Evolutionary conservation across 1,140 invertebrate genomes (phyloP), one percentile per base, ranked within the genome.

Genomic region (Lepidurus couesii): DNA sequence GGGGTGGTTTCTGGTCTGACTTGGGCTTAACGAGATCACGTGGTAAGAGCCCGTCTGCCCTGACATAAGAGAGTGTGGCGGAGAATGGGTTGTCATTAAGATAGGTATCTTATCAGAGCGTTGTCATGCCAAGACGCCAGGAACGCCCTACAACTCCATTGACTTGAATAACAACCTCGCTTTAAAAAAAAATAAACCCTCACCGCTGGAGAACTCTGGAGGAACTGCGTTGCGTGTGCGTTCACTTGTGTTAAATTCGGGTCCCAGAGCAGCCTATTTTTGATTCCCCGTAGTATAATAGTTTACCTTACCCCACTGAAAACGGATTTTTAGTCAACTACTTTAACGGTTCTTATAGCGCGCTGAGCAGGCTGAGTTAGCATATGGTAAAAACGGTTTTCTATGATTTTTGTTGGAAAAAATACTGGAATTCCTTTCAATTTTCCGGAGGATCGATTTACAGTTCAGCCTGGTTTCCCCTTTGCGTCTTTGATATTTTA

Each of bases 31-130:
- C 9, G 53, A 65, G 7, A 65, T 65, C 7, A 65, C 53, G 53
- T 9, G 53, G 53, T 65, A 65, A 65, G 53, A 16, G 53, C 53
- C 21, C 53, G 53, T 47, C 53, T 65, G 21, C 13, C 7, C 53
- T 16, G 53, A 65, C 53, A 7, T 65, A 65, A 65, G 53, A 65
- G 16, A 65, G 53, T 65, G 53, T 65, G 21, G 53, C 21, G 53
- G 53, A 7, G 53, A 65, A 65, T 65, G 53, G 53, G 53, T 65
- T 65, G 53, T 65, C 53, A 65, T 65, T 65, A 65, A 65, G 53
- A 65, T 65, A 65, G 53, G 53, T 65, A 65, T 65, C n/a, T 65
- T 65, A 65, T 65, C 53, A 21, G 53, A 9, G 21, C 53, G 53
- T 16, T n/a, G 53, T 65, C 53, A 65, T 65, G 53, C 53, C 53